Evolutionary conservation across 2,888 invertebrate genomes (phyloP).

Genomic region (Clivina fossor): DNA sequence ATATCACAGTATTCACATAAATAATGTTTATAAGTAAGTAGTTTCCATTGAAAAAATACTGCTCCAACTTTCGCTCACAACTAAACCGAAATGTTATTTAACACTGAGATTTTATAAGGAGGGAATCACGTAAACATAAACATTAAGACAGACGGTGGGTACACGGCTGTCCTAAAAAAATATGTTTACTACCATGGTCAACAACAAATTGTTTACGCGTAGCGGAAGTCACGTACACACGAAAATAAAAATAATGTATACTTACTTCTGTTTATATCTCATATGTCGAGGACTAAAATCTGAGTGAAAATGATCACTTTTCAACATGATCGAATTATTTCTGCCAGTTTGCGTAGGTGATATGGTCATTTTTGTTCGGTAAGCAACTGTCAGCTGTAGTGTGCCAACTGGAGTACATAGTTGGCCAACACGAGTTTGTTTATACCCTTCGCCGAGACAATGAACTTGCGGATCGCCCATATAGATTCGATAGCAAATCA

Average conservation of each 20-base stretch:
- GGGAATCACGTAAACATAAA: no score
- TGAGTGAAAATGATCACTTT: conserved; percentile 85
- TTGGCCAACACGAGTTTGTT: conserved; percentile 80
- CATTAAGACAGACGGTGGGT: no score
- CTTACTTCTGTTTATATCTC: conserved; percentile 63
- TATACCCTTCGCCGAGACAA: conserved; percentile 77
- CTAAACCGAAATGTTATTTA: no score
- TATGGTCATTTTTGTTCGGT: conserved; percentile 89
- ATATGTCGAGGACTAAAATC: conserved; percentile 72
- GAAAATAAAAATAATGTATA: no score
- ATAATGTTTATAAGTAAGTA: no score
- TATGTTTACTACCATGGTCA: no score
- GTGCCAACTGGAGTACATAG: conserved; percentile 86
- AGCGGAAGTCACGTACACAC: no score
- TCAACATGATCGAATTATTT: conserved; percentile 76
- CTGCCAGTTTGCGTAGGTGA: conserved; percentile 74
- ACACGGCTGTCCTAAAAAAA: no score
- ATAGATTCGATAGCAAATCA: conserved; percentile 85
- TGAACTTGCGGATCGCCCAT: conserved; percentile 76
- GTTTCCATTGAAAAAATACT: no score
- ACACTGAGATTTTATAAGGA: no score
- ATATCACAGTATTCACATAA: no score
- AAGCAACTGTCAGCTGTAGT: conserved; percentile 77
- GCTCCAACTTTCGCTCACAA: no score
- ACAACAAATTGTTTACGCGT: conserved; percentile 5